Evolutionary conservation across 2,888 invertebrate species (phyloP).

Genomic region (Drosophila cracens): DNA sequence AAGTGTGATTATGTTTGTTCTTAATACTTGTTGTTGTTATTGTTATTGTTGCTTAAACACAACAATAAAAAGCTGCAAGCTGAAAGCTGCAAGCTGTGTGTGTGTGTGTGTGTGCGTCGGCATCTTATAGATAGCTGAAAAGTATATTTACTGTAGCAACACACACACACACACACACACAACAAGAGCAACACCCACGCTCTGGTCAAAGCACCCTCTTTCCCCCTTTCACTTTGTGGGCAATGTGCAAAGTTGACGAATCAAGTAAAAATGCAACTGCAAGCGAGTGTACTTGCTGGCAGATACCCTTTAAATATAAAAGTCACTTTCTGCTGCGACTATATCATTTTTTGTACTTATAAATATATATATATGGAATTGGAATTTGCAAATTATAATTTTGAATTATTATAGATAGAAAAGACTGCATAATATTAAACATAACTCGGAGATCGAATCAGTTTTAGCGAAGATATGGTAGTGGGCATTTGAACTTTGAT

Average conservation of each 20-base stretch:
- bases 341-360: background rate
- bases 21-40: conserved; percentile 5
- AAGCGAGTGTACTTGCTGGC: background rate
- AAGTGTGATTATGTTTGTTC: conserved; percentile 23
- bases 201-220: background rate
- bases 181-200: conserved; percentile 3
- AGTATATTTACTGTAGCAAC: conserved; percentile 32
- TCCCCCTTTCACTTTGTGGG: background rate
- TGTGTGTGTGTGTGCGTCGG: conserved; percentile 26
- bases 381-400: background rate
- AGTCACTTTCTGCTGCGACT: background rate
- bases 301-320: background rate
- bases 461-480: background rate
- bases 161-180: conserved; percentile 7
- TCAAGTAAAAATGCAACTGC: conserved; percentile 1
- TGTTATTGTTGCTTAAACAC: background rate
- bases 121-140: conserved; percentile 47
- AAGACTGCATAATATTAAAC: background rate
- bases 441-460: background rate
- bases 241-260: conserved; percentile 45
- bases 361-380: background rate
- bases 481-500: too few relatives aligned
- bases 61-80: conserved; percentile 3
- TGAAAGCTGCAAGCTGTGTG: background rate
- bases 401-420: background rate